phyloP scores from a whole-genome alignment of 2,888 invertebrate species.

The Tethea ocularis region DNA sequence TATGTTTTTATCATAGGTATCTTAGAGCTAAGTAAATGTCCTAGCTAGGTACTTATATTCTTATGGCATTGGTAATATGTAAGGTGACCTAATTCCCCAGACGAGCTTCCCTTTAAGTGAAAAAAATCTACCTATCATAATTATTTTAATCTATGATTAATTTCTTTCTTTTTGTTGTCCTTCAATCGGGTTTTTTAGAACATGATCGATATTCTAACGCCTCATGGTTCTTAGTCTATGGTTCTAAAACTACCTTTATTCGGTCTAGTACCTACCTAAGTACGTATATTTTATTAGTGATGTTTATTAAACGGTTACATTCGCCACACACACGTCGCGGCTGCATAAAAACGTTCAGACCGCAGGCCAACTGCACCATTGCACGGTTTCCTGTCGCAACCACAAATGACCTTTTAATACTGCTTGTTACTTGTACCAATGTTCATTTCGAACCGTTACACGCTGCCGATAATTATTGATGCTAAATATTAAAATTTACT shows the following conservation, averaged over 20 bases:
- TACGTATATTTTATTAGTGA: neutral
- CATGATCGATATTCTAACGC: neutral
- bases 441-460: slow-evolving; percentile 63
- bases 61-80: too few relatives aligned
- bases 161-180: too few relatives aligned
- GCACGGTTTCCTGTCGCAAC: slow-evolving; percentile 70
- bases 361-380: slow-evolving; percentile 63
- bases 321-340: slow-evolving; percentile 45
- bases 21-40: too few relatives aligned
- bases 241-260: neutral
- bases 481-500: slow-evolving; percentile 33
- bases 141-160: too few relatives aligned
- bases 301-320: slow-evolving; percentile 18
- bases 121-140: too few relatives aligned
- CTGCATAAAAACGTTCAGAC: slow-evolving; percentile 62
- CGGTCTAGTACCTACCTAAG: too few relatives aligned
- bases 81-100: too few relatives aligned
- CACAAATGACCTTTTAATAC: slow-evolving; percentile 76
- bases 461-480: slow-evolving; percentile 43
- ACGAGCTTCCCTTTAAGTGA: too few relatives aligned
- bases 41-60: neutral
- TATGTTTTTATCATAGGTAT: neutral
- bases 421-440: slow-evolving; percentile 52
- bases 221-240: neutral
- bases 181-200: too few relatives aligned